Base-by-base conservation (phyloP, 2,797 vertebrate species). In the Lutjanus campechanus region DNA sequence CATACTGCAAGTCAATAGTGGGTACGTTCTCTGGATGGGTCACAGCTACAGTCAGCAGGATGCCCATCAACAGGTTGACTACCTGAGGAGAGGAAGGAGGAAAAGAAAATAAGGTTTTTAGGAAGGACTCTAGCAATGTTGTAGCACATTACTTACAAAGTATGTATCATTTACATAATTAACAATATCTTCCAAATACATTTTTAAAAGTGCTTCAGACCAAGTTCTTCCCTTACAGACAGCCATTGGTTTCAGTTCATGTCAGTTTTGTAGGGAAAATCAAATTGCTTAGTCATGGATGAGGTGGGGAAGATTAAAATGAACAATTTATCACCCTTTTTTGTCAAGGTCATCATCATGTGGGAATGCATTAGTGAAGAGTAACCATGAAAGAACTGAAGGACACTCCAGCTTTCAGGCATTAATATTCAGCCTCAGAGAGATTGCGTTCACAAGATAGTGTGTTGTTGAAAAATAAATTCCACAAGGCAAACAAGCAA, bases 1-100 rank as follows among this genome's bases (percentile, higher is more conserved):
- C 98, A 94, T 98, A 99, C 91, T 99, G 98, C 90, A 99, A 94
- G 85, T 99, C 97, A 50, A 98, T 97, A 16, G 96, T 94, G 63
- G 97, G 96, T 67, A 99, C 95, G 5, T 97, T 97, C 83, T 98
- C 98, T 10, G 98, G 98, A 85, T 99, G 98, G 86, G 98, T 99
- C 82, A 99, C 97, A 70, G 98, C 97, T 85, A 99, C 97, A 0
- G 98, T 99, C 92, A 99, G 93, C 93, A 99, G 93, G 90, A 99
- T 98, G 77, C 97, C 98, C 97, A 99, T 98, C 93, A 99, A 92
- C 73, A 99, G 94, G 94, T 99, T 98, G 83, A 99, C 96, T 50
- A 99, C 98, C 98, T 99, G 91, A 70, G 76, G 76, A 80, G 77
- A 77, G 36, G 8, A 62, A 63, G 79, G 4, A 19, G 8, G 7